These are phyloP conservation scores for Dryobota labecula DNA, from an alignment of 2,888 invertebrate species.

Conservation along the genomic window DNA sequence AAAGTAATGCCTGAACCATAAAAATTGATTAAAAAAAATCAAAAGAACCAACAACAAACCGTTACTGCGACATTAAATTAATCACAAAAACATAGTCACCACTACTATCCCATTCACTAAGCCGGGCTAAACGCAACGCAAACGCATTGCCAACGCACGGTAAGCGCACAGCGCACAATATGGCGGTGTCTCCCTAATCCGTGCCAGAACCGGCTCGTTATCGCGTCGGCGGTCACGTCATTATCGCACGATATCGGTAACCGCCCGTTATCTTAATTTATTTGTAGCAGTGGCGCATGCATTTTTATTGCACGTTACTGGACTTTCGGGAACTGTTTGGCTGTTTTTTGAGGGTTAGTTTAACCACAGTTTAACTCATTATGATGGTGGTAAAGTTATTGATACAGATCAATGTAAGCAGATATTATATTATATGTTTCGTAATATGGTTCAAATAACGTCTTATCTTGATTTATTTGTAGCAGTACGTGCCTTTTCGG, in stretches of 20 bases:
- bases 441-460: background rate
- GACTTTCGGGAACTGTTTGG: background rate
- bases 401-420: background rate
- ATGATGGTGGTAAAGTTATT: background rate
- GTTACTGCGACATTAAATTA: constrained; percentile 27
- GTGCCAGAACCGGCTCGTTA: constrained; percentile 78
- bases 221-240: constrained; percentile 76
- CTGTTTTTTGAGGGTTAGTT: constrained; percentile 6
- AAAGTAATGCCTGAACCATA: too few relatives aligned
- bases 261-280: constrained; percentile 66
- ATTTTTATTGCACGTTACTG: constrained; percentile 12
- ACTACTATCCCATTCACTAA: constrained; percentile 34
- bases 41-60: constrained; percentile 24
- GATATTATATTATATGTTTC: background rate
- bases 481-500: constrained; percentile 3
- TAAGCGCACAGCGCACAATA: constrained; percentile 46
- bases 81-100: constrained; percentile 21
- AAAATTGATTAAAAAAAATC: background rate
- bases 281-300: constrained; percentile 38
- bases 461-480: background rate
- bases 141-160: constrained; percentile 37
- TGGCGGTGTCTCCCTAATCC: constrained; percentile 71
- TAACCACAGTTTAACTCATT: background rate
- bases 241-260: constrained; percentile 70
- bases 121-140: constrained; percentile 39